Evolutionary conservation across 2,797 vertebrate genomes (phyloP), one percentile per base, ranked within the genome.

Genomic region (Menidia menidia): DNA sequence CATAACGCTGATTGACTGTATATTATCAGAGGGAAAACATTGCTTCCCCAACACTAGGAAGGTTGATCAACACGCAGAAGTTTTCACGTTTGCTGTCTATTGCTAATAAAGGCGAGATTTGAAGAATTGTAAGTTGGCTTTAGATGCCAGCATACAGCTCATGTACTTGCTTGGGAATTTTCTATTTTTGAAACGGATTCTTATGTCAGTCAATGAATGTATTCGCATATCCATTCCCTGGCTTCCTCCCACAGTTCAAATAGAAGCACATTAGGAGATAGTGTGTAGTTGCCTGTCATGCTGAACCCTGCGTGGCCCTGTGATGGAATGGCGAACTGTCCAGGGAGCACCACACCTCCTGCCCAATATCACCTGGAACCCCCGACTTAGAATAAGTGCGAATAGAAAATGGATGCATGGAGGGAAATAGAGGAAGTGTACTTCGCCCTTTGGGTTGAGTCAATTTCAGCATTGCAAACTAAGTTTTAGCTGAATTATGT

Each of bases 31-130:
- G 55, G 48, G 43, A 50, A 61, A 44, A 39, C 50, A 71, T 59
- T 77, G 60, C 64, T 64, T 73, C 59, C 41, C 64, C 1, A 4
- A 69, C 48, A 83, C 73, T 66, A 72, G 63, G 63, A 64, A 63
- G 30, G 33, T 11, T 57, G 78, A 83, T 87, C 85, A 70, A 82
- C 83, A 80, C 75, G 57, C 53, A 77, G 68, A 84, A 83, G 81
- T 78, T 89, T 76, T 78, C 47, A 25, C 6, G 65, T 73, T 73
- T 74, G 18, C 42, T 54, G 53, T 64, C 60, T 61, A 50, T 68
- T 55, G 13, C 58, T 62, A 55, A 85, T 58, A 75, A 78, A 78
- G 52, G 62, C 33, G 16, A 45, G 13, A 60, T 77, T 65, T 69
- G 19, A 64, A 43, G 78, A 73, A 81, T 83, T 51, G 78, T 52